Evolutionary conservation across 2,888 invertebrate species (phyloP).

Genomic region (Brenthis daphne): DNA sequence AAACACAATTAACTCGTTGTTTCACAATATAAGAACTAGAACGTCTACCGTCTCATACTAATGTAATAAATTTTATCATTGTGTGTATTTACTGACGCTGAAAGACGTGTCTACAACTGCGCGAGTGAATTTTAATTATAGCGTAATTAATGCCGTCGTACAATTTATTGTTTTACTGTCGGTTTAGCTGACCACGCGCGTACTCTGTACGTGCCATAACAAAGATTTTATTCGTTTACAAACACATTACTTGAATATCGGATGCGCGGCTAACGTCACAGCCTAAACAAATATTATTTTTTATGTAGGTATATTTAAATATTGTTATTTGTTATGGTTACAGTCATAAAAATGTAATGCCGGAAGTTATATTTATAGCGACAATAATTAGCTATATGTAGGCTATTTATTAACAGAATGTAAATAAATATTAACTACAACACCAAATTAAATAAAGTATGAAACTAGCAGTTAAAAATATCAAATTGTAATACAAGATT

Average conservation of each 20-base stretch:
- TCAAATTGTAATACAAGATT: too few species aligned
- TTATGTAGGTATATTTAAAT: background rate
- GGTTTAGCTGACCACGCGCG: slow-evolving; percentile 29
- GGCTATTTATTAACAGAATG: too few species aligned
- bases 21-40: background rate
- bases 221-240: slow-evolving; percentile 41
- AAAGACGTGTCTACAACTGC: slow-evolving; percentile 9
- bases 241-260: slow-evolving; percentile 27
- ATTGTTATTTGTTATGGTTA: background rate
- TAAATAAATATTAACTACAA: too few species aligned
- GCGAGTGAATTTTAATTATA: slow-evolving; percentile 22
- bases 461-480: too few species aligned
- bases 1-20: background rate
- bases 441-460: too few species aligned
- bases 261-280: slow-evolving; percentile 12
- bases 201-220: slow-evolving; percentile 36
- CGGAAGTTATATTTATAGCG: too few species aligned
- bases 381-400: too few species aligned
- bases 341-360: too few species aligned
- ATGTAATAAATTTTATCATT: background rate
- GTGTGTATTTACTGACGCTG: background rate
- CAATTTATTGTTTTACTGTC: slow-evolving; percentile 35
- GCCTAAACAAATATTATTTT: background rate
- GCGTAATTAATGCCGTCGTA: slow-evolving; percentile 19
- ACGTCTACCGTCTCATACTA: background rate